Base-by-base conservation (phyloP, 2,113 vertebrate genomes). In the Festucalex cinctus region DNA sequence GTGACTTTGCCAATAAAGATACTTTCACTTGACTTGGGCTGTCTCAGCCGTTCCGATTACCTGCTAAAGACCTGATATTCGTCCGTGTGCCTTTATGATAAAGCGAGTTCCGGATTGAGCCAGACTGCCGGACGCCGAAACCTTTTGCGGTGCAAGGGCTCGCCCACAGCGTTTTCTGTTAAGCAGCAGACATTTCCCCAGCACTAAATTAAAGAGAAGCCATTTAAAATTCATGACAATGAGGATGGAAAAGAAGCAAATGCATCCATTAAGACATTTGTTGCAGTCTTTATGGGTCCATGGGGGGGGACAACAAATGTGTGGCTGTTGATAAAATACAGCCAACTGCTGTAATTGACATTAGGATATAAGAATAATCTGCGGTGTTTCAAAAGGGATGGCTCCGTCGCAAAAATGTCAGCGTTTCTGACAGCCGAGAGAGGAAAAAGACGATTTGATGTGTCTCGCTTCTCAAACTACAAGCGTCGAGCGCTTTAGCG, bases 201-300 rank as follows among this genome's bases (percentile, higher is more conserved):
- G 70, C 57, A 7, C 72, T 80, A 78, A 83, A 85, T 86, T 86
- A 86, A 85, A 81, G 72, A 85, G 68, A 71, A 83, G 68, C 54
- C 74, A 75, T 81, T 78, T 81, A 78, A 83, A 83, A 81, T 86
- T 74, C 70, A 81, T 69, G 69, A 68, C 48, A 59, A 67, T 63
- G 60, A 72, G 64, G 73, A 75, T 22, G 36, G 48, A 26, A 9
- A 68, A 75, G 67, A 70, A 77, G 77, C 68, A 74, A 79, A 84
- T 63, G 74, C 61, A 79, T 43, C 76, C 76, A 79, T 81, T 81
- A 83, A 83, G 71, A 76, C 76, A 75, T 78, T 83, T 79, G 80
- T 83, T 32, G 60, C 85, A 66, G 65, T 56, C 54, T 65, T 69
- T 0, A 19, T 41, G 22, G 46, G 69, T 73, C 80, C 76, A 67